Evolutionary conservation across 2,797 vertebrate species (phyloP), one percentile per base, ranked within the genome.

Genomic region (Smutsia gigantea): DNA sequence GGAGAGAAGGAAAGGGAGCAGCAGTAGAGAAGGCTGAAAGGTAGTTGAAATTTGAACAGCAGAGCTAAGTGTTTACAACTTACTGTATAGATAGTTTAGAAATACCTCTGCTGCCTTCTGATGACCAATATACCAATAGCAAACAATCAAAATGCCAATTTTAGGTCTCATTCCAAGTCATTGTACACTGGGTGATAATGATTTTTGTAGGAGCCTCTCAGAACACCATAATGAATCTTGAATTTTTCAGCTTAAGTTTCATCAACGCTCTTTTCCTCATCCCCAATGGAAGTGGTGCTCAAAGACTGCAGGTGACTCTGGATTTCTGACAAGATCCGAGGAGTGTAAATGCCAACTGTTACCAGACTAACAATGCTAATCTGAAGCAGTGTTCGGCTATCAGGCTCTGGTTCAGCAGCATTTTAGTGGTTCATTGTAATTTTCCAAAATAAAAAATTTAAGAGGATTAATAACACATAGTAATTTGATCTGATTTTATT

Each of bases 401-500:
- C 4, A 46, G 87, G 82, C 61, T 51, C 34, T 79, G n/a, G 94
- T 42, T 90, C 95, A 96, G 84, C 19, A 11, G 87, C 19, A 15
- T 6, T 4, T 0, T 27, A 78, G 25, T 46, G 71, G 75, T 93
- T 97, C 13, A 6, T 61, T 91, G 63, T 94, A 90, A 82, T 97
- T 98, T 98, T 95, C 84, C 90, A 84, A 97, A 97, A 83, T 87
- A 89, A 87, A 39, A 94, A 71, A 29, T 88, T 97, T 96, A 95
- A 91, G 57, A 34, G 42, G 72, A 94, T 98, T 97, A 97, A 92
- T 97, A 91, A 89, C 55, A 74, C 82, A 10, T 68, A 51, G 71
- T 93, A 97, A 98, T 97, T 94, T 86, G 92, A 64, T 98, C 92
- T 74, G 31, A 87, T 55, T 97, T 94, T 63, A 96, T 97, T 96